Conservation (phyloP, 2,888 invertebrate genomes). For the Platycheirus rosarum region DNA sequence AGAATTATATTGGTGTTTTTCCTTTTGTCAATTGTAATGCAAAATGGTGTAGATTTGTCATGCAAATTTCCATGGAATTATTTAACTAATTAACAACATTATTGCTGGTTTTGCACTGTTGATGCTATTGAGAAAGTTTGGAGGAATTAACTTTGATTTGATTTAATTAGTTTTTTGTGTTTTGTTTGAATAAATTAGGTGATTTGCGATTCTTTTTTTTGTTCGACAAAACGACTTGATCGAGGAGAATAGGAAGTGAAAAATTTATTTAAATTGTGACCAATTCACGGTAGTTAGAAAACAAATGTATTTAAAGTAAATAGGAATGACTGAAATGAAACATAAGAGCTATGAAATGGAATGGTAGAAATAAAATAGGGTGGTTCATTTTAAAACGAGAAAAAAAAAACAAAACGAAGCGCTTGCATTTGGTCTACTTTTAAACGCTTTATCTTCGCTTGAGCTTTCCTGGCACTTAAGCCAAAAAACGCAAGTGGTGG, state of each 20-base stretch:
- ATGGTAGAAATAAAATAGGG: too few species aligned
- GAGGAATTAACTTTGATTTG: neutral
- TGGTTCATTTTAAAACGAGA: too few species aligned
- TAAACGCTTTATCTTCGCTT: too few species aligned
- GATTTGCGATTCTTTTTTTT: slow-evolving; percentile 17
- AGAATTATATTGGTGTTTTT: slow-evolving; percentile 16
- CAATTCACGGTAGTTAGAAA: slow-evolving; percentile 53
- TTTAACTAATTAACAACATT: slow-evolving; percentile 45
- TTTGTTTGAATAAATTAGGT: slow-evolving; percentile 31
- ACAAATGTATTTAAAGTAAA: slow-evolving; percentile 61
- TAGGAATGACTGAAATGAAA: slow-evolving; percentile 37
- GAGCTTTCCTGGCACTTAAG: too few species aligned
- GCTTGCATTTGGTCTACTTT: too few species aligned
- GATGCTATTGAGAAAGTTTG: neutral
- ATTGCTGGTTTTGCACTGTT: slow-evolving; percentile 16
- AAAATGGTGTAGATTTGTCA: slow-evolving; percentile 54
- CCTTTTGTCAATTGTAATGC: slow-evolving; percentile 15
- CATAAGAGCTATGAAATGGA: slow-evolving; percentile 1
- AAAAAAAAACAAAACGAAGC: too few species aligned
- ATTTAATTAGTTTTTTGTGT: neutral
- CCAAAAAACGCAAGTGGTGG: too few species aligned
- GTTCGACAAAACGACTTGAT: slow-evolving; percentile 24
- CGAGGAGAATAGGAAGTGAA: slow-evolving; percentile 35
- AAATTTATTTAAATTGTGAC: slow-evolving; percentile 54
- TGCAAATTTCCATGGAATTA: slow-evolving; percentile 41